Evolutionary conservation across 2,888 invertebrate species (phyloP).

Genomic region (Atrina japonica): DNA sequence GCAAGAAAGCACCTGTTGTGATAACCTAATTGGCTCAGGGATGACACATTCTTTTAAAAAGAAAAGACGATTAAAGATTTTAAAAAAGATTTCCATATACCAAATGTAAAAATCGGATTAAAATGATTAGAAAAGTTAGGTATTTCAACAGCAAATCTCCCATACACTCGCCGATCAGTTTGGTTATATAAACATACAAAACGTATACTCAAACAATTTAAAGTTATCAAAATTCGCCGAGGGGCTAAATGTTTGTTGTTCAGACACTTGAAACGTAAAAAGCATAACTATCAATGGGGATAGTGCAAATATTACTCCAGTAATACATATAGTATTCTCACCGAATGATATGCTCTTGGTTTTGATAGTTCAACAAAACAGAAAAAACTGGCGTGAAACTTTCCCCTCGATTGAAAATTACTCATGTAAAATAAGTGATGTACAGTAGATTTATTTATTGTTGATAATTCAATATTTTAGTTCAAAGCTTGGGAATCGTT

Average conservation of each 20-base stretch:
- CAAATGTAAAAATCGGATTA: slow-evolving; percentile 1
- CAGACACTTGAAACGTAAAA: no score
- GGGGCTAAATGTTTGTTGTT: background rate
- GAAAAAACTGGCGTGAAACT: no score
- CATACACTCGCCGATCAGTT: background rate
- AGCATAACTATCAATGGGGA: no score
- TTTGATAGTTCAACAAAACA: no score
- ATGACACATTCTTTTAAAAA: slow-evolving; percentile 11
- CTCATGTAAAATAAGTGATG: no score
- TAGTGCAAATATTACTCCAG: no score
- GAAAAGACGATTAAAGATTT: slow-evolving; percentile 6
- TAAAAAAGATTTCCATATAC: slow-evolving; percentile 2
- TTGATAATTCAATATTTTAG: no score
- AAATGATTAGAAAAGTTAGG: slow-evolving; percentile 6
- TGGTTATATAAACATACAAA: background rate
- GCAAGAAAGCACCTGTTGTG: background rate
- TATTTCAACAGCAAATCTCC: background rate
- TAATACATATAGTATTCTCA: no score
- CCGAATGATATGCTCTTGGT: no score
- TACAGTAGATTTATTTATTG: no score
- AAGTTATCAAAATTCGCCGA: slow-evolving; percentile 5
- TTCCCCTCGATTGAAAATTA: no score
- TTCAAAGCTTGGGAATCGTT: no score
- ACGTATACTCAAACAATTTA: slow-evolving; percentile 10
- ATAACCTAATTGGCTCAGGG: background rate